A percentile compares a stretch with the other conserved stretches of the same genome.
These are phyloP conservation scores for Glaucomys volans DNA, from an alignment of 2,113 vertebrate genomes.

Conservation along the genomic window DNA sequence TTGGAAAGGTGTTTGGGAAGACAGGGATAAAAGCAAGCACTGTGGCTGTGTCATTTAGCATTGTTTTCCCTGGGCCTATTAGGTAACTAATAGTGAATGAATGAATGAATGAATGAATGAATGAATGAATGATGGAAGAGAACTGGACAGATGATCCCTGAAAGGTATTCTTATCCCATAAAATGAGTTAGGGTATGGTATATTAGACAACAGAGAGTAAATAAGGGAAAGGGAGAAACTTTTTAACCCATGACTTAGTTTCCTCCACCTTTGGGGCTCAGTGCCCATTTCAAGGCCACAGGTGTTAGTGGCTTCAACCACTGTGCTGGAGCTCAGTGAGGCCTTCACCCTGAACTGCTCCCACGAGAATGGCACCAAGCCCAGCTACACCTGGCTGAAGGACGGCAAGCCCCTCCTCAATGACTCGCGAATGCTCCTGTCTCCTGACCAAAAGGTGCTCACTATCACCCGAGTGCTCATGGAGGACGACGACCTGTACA, in stretches of 20 bases:
- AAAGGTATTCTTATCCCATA: neutral
- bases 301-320: constrained; percentile 90
- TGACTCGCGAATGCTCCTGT: constrained; percentile 92
- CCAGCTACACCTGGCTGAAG: constrained; percentile 95
- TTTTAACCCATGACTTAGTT: neutral
- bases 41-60: neutral
- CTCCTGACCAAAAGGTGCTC: constrained; percentile 93
- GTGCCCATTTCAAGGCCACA: constrained; percentile 94
- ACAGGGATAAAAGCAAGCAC: neutral
- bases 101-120: too few species aligned
- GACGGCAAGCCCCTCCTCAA: constrained; percentile 93
- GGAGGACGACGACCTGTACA: constrained; percentile 94
- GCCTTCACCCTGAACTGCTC: constrained; percentile 95
- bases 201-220: neutral
- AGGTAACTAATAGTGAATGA: neutral
- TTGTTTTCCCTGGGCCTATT: neutral
- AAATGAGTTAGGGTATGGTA: neutral
- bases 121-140: neutral
- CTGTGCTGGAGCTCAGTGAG: constrained; percentile 95
- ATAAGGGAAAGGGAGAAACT: neutral
- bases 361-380: constrained; percentile 94
- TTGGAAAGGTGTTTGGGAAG: neutral
- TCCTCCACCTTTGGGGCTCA: constrained; percentile 75
- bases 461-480: constrained; percentile 94
- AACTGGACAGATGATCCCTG: neutral